These are phyloP conservation scores for Chloroclysta siterata DNA, from an alignment of 2,888 invertebrate species.

Conservation along the genomic window DNA sequence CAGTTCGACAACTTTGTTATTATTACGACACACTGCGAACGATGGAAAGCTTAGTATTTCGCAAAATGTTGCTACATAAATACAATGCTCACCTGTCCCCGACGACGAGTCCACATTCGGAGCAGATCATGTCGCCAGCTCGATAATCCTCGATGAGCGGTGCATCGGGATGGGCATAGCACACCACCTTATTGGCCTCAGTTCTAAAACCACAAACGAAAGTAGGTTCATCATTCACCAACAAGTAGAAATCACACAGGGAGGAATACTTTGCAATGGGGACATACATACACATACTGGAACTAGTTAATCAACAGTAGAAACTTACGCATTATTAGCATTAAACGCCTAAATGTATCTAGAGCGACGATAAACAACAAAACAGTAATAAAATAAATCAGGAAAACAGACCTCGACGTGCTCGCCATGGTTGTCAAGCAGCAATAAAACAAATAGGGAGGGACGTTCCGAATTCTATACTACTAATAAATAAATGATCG, in stretches of 20 bases:
- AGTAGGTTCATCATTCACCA: slow-evolving; percentile 61
- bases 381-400: slow-evolving; percentile 68
- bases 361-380: slow-evolving; percentile 50
- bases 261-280: slow-evolving; percentile 46
- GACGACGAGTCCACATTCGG: slow-evolving; percentile 99
- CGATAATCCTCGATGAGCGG: slow-evolving; percentile 98
- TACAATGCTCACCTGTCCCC: slow-evolving; percentile 92
- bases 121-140: slow-evolving; percentile 99
- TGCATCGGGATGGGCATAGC: slow-evolving; percentile 97
- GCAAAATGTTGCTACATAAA: slow-evolving; percentile 55
- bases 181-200: slow-evolving; percentile 92
- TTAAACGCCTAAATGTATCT: slow-evolving; percentile 53
- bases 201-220: slow-evolving; percentile 84
- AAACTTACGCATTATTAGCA: slow-evolving; percentile 61
- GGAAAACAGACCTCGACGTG: slow-evolving; percentile 86
- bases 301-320: slow-evolving; percentile 40
- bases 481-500: too few species aligned
- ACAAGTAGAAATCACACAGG: slow-evolving; percentile 67
- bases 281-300: slow-evolving; percentile 40
- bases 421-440: slow-evolving; percentile 86
- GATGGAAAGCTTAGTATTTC: slow-evolving; percentile 60
- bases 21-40: slow-evolving; percentile 52
- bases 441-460: slow-evolving; percentile 44
- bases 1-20: slow-evolving; percentile 53
- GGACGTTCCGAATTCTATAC: too few species aligned